Evolutionary conservation across 1,140 invertebrate genomes (phyloP).

Genomic region (Piezodorus guildinii): DNA sequence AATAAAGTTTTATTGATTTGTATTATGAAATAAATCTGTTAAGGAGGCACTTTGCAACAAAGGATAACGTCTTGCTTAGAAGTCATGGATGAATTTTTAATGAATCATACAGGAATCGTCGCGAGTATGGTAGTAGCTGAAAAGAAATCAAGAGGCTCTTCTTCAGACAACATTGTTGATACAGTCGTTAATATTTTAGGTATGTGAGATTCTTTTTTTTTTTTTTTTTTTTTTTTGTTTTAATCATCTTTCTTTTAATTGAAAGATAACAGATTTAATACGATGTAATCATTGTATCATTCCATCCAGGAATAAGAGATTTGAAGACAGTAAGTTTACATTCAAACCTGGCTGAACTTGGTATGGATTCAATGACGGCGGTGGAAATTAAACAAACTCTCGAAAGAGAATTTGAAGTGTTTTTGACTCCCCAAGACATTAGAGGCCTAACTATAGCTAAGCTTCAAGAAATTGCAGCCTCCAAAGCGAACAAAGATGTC

Average conservation of each 20-base stretch:
- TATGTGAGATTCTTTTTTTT: conserved; percentile 19
- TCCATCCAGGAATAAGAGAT: conserved; percentile 35
- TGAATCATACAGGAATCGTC: conserved; percentile 51
- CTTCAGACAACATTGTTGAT: conserved; percentile 47
- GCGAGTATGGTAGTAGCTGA: conserved; percentile 69
- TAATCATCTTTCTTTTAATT: no score
- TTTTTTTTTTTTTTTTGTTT: no score
- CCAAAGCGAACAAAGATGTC: conserved; percentile 19
- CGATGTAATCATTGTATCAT: conserved; percentile 24
- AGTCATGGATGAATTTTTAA: conserved; percentile 54
- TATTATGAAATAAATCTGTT: conserved; percentile 22
- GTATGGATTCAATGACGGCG: conserved; percentile 72
- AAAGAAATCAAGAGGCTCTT: conserved; percentile 43
- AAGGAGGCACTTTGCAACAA: conserved; percentile 71
- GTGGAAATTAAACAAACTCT: conserved; percentile 75
- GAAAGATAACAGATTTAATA: no score
- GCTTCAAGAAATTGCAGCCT: conserved; percentile 38
- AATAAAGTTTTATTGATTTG: no score
- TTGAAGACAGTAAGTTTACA: conserved; percentile 46
- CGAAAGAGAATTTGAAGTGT: conserved; percentile 69
- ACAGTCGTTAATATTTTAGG: conserved; percentile 53
- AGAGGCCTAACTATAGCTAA: conserved; percentile 43
- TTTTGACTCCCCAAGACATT: conserved; percentile 67
- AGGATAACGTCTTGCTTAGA: conserved; percentile 65
- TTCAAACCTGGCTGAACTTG: conserved; percentile 64